Percentiles rank a stretch among this genome's conserved stretches.
Evolutionary conservation across 2,888 invertebrate species (phyloP).

Genomic region (Andrena camellia): DNA sequence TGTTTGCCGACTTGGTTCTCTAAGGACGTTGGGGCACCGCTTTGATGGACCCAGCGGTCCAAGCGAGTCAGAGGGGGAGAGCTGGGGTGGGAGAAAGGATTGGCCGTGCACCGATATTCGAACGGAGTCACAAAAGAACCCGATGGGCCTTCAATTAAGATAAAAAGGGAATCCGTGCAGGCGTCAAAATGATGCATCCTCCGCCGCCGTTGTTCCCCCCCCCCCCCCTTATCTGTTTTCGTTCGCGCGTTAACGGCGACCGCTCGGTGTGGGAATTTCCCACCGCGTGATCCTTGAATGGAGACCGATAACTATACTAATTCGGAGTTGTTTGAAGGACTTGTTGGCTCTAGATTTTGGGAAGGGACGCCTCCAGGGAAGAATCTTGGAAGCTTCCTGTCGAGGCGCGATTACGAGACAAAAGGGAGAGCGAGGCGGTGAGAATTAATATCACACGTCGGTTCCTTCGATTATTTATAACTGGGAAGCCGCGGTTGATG

Average conservation of each 20-base stretch:
- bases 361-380: background rate
- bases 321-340: slow-evolving; percentile 22
- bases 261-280: slow-evolving; percentile 38
- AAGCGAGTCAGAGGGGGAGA: slow-evolving; percentile 6
- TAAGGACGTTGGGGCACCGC: slow-evolving; percentile 61
- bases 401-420: background rate
- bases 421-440: slow-evolving; percentile 2
- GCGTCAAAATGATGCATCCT: slow-evolving; percentile 54
- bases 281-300: slow-evolving; percentile 38
- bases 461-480: slow-evolving; percentile 8
- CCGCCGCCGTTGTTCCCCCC: slow-evolving; percentile 6
- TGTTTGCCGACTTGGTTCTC: slow-evolving; percentile 68
- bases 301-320: slow-evolving; percentile 53
- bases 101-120: slow-evolving; percentile 2
- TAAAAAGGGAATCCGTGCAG: slow-evolving; percentile 58
- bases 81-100: background rate
- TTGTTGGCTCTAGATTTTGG: background rate
- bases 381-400: background rate
- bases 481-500: background rate
- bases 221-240: slow-evolving; percentile 29
- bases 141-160: slow-evolving; percentile 53
- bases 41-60: slow-evolving; percentile 47
- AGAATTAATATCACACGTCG: slow-evolving; percentile 5
- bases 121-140: slow-evolving; percentile 34
- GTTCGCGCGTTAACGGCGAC: slow-evolving; percentile 6